Percentiles rank a stretch among this genome's conserved stretches.
Conservation (phyloP, 1,140 invertebrate genomes). For the Tribolium castaneum region DNA sequence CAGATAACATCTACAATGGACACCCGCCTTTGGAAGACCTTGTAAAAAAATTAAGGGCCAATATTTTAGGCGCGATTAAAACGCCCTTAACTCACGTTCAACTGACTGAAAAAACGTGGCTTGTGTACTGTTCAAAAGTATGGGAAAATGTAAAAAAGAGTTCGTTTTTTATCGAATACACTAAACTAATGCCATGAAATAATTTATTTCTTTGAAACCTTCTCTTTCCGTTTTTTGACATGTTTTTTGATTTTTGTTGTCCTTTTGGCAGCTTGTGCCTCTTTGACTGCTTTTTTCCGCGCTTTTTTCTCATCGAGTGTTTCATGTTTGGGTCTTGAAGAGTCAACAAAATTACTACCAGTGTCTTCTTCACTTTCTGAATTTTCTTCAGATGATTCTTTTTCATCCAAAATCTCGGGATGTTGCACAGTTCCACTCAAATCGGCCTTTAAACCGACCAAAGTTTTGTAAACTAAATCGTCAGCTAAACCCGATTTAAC, state of each 20-base stretch:
- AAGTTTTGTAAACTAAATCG: conserved; percentile 84
- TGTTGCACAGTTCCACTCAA: conserved; percentile 76
- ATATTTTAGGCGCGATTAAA: conserved; percentile 75
- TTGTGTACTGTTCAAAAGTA: conserved; percentile 82
- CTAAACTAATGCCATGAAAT: conserved; percentile 73
- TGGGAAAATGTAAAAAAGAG: conserved; percentile 88
- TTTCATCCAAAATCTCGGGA: conserved; percentile 67
- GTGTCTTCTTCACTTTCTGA: conserved; percentile 62
- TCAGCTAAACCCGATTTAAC: conserved; percentile 80
- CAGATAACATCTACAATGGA: conserved; percentile 68
- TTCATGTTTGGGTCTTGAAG: conserved; percentile 85
- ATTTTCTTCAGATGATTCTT: conserved; percentile 63
- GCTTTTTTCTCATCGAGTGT: conserved; percentile 86
- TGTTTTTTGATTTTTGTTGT: conserved; percentile 96
- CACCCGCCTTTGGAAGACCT: conserved; percentile 75
- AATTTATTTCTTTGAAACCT: conserved; percentile 63
- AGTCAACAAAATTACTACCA: conserved; percentile 74
- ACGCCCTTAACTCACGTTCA: conserved; percentile 73
- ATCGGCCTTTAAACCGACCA: conserved; percentile 85
- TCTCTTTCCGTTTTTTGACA: conserved; percentile 91
- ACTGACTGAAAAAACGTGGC: conserved; percentile 80
- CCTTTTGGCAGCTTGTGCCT: conserved; percentile 90
- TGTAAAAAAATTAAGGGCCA: conserved; percentile 73
- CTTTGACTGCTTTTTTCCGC: conserved; percentile 87
- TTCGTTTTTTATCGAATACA: conserved; percentile 84